Evolutionary conservation across 2,797 vertebrate species (phyloP).

Genomic region (Liparis tanakae): DNA sequence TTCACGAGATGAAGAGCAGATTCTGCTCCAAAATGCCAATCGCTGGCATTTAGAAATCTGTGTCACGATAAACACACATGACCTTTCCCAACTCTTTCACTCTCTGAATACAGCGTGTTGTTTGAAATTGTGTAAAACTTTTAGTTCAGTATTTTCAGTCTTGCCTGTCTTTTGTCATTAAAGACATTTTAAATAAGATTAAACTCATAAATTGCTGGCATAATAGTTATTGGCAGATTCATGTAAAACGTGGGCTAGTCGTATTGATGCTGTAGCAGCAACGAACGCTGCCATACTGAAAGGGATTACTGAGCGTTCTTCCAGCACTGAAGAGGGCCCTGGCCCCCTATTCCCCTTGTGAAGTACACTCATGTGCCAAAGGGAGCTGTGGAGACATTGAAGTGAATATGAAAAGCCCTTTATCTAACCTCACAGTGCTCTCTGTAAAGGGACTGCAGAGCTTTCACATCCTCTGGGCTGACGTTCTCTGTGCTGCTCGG

Average conservation of each 20-base stretch:
- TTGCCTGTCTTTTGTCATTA: slow-evolving; percentile 19
- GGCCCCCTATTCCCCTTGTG: background rate
- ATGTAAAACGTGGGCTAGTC: background rate
- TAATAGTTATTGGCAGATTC: slow-evolving; percentile 6
- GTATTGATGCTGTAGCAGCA: slow-evolving; percentile 24
- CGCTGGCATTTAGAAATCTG: slow-evolving; percentile 57
- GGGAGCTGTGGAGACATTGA: background rate
- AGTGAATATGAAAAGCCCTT: background rate
- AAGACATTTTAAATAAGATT: slow-evolving; percentile 25
- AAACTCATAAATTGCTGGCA: slow-evolving; percentile 7
- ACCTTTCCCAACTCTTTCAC: slow-evolving; percentile 53
- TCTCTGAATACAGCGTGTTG: slow-evolving; percentile 13
- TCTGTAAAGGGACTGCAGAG: slow-evolving; percentile 93
- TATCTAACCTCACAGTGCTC: slow-evolving; percentile 93
- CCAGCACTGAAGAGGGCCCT: slow-evolving; percentile 1
- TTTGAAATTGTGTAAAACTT: slow-evolving; percentile 1
- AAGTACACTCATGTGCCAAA: background rate
- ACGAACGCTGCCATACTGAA: slow-evolving; percentile 7
- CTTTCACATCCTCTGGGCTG: slow-evolving; percentile 87
- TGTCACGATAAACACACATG: slow-evolving; percentile 43
- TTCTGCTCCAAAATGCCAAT: slow-evolving; percentile 58
- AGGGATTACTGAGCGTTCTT: slow-evolving; percentile 3
- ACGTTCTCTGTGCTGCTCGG: slow-evolving; percentile 86
- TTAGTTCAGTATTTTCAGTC: background rate
- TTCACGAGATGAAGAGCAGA: slow-evolving; percentile 34